A percentile compares a stretch with the other conserved stretches of the same genome.
Conservation (phyloP, 2,113 vertebrate species). For the Oenanthe melanoleuca region DNA sequence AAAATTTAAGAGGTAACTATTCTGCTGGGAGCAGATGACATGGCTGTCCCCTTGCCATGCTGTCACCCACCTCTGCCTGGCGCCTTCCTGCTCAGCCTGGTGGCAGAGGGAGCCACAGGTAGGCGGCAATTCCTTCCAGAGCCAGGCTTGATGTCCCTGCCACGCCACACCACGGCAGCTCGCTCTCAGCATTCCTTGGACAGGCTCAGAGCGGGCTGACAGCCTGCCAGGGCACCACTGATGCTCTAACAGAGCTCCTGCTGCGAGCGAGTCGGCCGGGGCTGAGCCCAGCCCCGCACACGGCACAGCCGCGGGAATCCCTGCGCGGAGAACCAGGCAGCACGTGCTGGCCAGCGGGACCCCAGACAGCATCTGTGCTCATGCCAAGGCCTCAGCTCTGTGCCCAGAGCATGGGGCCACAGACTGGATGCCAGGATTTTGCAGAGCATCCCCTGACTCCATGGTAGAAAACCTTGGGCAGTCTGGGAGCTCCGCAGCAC, state of each 20-base stretch:
- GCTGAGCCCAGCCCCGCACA: background rate
- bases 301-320: background rate
- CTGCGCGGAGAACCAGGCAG: background rate
- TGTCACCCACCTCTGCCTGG: background rate
- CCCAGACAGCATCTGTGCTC: background rate
- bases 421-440: background rate
- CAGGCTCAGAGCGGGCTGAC: accelerated
- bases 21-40: background rate
- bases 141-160: accelerated
- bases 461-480: accelerated
- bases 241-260: background rate
- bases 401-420: background rate
- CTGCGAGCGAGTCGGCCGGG: accelerated
- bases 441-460: background rate
- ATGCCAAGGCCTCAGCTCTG: background rate
- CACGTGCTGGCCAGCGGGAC: background rate
- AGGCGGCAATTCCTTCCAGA: background rate
- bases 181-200: background rate
- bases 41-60: background rate
- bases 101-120: accelerated
- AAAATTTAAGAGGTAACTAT: background rate
- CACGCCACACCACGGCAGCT: accelerated
- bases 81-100: background rate
- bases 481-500: background rate
- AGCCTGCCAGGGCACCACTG: background rate